phyloP scores from a whole-genome alignment of 2,888 invertebrate species.

The Deilephila elpenor region DNA sequence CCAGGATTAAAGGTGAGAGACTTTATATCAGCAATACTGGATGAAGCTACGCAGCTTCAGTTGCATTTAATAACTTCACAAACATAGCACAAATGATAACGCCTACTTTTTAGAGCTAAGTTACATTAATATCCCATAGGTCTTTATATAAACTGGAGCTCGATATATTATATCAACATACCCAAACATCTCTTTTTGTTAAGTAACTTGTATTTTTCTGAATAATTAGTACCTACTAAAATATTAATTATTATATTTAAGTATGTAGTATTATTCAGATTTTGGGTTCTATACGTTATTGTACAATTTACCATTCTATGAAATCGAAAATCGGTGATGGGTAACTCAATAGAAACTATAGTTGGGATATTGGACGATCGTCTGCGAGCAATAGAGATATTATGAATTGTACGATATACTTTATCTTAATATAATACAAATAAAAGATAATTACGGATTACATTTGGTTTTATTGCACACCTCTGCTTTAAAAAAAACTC shows the following conservation, averaged over 20 bases:
- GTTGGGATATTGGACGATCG: conserved; percentile 2
- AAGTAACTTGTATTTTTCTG: too few species aligned
- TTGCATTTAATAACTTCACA: not conserved
- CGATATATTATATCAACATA: too few species aligned
- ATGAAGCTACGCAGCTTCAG: not conserved
- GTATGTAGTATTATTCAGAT: too few species aligned
- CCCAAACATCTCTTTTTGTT: too few species aligned
- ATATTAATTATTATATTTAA: too few species aligned
- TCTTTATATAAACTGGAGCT: too few species aligned
- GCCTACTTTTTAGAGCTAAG: not conserved
- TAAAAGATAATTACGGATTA: conserved; percentile 65
- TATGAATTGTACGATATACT: conserved; percentile 67
- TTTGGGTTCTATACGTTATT: too few species aligned
- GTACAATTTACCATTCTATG: not conserved
- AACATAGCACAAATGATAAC: too few species aligned
- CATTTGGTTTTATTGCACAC: conserved; percentile 29
- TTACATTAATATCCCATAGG: too few species aligned
- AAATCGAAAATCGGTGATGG: not conserved
- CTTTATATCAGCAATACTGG: not conserved
- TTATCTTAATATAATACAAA: conserved; percentile 63
- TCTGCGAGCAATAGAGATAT: conserved; percentile 5
- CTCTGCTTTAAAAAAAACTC: not conserved
- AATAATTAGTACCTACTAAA: too few species aligned
- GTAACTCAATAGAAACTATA: not conserved
- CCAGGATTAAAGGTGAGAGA: not conserved